Evolutionary conservation across 2,797 vertebrate genomes (phyloP), one percentile per base, ranked within the genome.

Genomic region (Crocidura indochinensis): DNA sequence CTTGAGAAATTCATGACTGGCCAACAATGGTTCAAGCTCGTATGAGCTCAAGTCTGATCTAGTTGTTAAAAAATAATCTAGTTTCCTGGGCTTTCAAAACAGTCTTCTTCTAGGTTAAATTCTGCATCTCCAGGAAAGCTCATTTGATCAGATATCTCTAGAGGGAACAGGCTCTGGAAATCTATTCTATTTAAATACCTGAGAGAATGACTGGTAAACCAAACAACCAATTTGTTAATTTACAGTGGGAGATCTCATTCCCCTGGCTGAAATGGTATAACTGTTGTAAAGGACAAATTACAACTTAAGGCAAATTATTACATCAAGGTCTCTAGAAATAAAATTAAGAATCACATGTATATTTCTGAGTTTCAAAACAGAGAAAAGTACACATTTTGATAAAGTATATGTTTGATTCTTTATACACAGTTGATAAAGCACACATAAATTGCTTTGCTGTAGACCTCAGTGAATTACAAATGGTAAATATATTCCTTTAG

Each of bases 171-270:
- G 46, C 53, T 60, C 27, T 75, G 29, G 75, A 91, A 93, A 79
- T 78, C 46, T 90, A 12, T 71, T 94, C 8, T 1, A 29, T 46
- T 75, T 65, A 89, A 80, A 53, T 84, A 65, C 75, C 62, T 64
- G 44, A 82, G 78, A 84, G 78, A 84, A 84, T 81, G 77, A 81
- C 27, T 84, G 81, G 26, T 65, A 85, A 91, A 65, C 56, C 77
- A 91, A 94, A 86, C 22, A 82, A 91, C 27, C 24, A 74, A 47
- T 65, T 79, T 38, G 14, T 77, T 74, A 84, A 51, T 51, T 81
- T 78, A 51, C 46, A 81, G 31, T 62, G 87, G 84, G 73, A 93
- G 31, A 49, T 62, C 20, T 83, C 44, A 46, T 46, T 76, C n/a
- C 89, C 5, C 6, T 49, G 80, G 27, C 60, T 78, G 38, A 89